phyloP scores from a whole-genome alignment of 2,888 invertebrate species.

The Polymixis flavicincta region DNA sequence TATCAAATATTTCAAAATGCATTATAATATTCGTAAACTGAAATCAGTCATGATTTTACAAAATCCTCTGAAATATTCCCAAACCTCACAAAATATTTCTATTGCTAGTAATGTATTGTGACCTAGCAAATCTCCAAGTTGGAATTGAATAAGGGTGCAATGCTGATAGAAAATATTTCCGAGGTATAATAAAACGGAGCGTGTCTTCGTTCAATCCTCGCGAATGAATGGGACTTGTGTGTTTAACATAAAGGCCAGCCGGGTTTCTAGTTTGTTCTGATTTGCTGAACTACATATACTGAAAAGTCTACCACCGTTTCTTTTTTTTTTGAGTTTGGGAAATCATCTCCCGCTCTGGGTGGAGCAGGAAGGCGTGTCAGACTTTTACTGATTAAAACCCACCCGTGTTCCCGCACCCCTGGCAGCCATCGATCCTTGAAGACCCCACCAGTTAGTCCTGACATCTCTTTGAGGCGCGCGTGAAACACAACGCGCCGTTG shows the following conservation, averaged over 20 bases:
- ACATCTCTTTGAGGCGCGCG: too few species aligned
- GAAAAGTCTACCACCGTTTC: too few species aligned
- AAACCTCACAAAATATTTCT: slow-evolving; percentile 47
- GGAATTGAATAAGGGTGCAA: slow-evolving; percentile 62
- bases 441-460: too few species aligned
- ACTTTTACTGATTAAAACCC: too few species aligned
- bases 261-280: slow-evolving; percentile 16
- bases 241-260: slow-evolving; percentile 58
- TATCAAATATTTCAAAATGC: neutral
- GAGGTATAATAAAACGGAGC: slow-evolving; percentile 63
- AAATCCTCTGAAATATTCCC: slow-evolving; percentile 38
- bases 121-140: slow-evolving; percentile 54
- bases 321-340: too few species aligned
- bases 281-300: neutral
- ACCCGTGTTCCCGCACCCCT: too few species aligned
- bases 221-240: slow-evolving; percentile 59
- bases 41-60: slow-evolving; percentile 20
- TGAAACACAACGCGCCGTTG: too few species aligned
- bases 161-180: slow-evolving; percentile 63
- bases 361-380: too few species aligned
- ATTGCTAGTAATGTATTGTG: slow-evolving; percentile 53
- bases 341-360: too few species aligned
- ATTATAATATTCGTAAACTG: neutral
- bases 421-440: too few species aligned
- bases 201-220: slow-evolving; percentile 57